These are phyloP conservation scores for Rostratula benghalensis DNA, from an alignment of 2,113 vertebrate genomes.

Conservation along the genomic window DNA sequence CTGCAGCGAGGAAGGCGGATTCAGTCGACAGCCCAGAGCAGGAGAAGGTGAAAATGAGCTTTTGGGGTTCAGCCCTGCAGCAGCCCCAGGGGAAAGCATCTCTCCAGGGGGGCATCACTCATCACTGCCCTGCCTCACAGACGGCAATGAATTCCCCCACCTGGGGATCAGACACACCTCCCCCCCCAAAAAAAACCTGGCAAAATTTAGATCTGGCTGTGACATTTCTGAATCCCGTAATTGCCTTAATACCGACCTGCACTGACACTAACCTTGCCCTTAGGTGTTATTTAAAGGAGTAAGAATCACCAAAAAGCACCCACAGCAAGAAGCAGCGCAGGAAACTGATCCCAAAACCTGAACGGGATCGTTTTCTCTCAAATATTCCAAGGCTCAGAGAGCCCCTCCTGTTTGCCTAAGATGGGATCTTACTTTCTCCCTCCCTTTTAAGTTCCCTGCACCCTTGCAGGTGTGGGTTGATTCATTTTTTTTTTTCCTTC, in stretches of 20 bases:
- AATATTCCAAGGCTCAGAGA: not conserved
- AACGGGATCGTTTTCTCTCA: not conserved
- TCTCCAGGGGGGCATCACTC: too few relatives aligned
- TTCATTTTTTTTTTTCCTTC: not conserved
- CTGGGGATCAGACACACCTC: not conserved
- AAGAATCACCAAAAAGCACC: not conserved
- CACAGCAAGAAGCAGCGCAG: not conserved
- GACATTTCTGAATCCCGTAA: fast-evolving
- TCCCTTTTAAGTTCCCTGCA: not conserved
- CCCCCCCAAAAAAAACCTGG: too few relatives aligned
- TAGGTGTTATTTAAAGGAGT: fast-evolving
- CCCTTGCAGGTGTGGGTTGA: conserved; percentile 34
- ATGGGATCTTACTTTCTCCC: not conserved
- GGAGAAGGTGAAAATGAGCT: not conserved
- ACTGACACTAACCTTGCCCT: fast-evolving
- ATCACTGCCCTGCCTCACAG: not conserved
- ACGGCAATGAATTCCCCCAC: fast-evolving
- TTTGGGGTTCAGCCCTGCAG: fast-evolving
- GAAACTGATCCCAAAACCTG: not conserved
- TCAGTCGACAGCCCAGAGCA: not conserved
- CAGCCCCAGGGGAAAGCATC: fast-evolving
- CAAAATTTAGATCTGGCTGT: fast-evolving
- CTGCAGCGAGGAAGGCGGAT: fast-evolving
- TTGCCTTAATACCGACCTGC: fast-evolving
- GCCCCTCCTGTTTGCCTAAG: not conserved